phyloP scores from a whole-genome alignment of 2,113 vertebrate species.

The Notothenia rossii region DNA sequence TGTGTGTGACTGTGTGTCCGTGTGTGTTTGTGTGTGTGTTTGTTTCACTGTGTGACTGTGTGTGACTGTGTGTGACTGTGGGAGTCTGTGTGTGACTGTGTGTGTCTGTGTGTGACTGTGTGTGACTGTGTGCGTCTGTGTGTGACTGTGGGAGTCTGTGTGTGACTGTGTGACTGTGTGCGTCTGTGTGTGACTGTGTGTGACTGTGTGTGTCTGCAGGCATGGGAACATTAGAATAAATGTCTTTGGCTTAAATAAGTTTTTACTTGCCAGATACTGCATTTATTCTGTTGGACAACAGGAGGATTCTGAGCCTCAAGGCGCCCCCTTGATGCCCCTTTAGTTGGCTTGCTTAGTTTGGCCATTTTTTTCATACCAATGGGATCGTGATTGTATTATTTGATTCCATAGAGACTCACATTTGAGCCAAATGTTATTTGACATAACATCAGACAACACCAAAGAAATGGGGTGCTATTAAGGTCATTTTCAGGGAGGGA shows the following conservation, averaged over 20 bases:
- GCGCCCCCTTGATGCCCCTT: too few species aligned
- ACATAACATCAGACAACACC: too few species aligned
- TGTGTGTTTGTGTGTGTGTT: too few species aligned
- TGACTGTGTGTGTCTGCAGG: conserved; percentile 11
- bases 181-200: conserved; percentile 27
- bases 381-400: too few species aligned
- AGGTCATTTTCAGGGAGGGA: too few species aligned
- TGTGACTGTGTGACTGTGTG: background rate
- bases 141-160: background rate
- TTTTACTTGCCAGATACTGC: conserved; percentile 5
- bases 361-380: too few species aligned
- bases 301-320: too few species aligned
- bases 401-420: too few species aligned
- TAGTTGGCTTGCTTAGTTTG: too few species aligned
- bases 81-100: too few species aligned
- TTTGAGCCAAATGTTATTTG: too few species aligned
- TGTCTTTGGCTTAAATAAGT: conserved; percentile 35
- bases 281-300: background rate
- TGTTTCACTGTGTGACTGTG: background rate
- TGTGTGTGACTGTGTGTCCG: conserved; percentile 14
- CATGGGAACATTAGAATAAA: background rate
- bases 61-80: conserved; percentile 3
- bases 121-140: conserved; percentile 3
- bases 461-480: too few species aligned
- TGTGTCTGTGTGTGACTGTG: conserved; percentile 3